Conservation (phyloP, 2,888 invertebrate species). For the Nyleta sp. region DNA sequence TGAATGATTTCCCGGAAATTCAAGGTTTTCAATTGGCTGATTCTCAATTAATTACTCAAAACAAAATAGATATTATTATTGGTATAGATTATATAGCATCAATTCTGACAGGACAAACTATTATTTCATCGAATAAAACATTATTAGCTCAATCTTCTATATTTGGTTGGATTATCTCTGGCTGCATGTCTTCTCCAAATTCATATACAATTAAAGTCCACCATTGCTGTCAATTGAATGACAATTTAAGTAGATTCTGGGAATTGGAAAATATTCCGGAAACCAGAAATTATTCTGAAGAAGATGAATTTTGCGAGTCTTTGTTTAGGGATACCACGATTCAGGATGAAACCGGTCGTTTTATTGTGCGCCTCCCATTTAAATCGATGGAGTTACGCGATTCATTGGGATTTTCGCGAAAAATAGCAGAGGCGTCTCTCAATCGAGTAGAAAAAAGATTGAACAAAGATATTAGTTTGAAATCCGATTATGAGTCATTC, state of each 20-base stretch:
- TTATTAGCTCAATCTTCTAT: conserved; percentile 3
- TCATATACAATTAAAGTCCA: background rate
- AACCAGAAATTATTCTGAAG: background rate
- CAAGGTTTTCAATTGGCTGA: background rate
- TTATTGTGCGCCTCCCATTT: conserved; percentile 16
- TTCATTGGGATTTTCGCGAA: background rate
- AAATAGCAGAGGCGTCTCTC: conserved; percentile 14
- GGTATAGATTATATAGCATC: background rate
- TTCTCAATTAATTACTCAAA: background rate
- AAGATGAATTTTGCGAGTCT: conserved; percentile 20
- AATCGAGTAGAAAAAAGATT: background rate
- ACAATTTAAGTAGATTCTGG: conserved; percentile 3
- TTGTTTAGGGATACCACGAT: conserved; percentile 16
- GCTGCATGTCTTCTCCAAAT: background rate
- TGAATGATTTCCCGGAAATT: background rate
- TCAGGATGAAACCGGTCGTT: background rate
- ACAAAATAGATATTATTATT: conserved; percentile 1
- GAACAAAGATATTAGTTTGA: background rate
- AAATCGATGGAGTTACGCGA: background rate
- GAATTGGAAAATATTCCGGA: conserved; percentile 20
- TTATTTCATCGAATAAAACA: background rate
- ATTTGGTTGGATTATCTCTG: conserved; percentile 6
- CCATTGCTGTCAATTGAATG: conserved; percentile 21
- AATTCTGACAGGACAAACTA: background rate
- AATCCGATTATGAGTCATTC: background rate